A percentile compares a stretch with the other conserved stretches of the same genome.
Conservation (phyloP, 1,140 invertebrate species). For the Hycleus phaleratus region DNA sequence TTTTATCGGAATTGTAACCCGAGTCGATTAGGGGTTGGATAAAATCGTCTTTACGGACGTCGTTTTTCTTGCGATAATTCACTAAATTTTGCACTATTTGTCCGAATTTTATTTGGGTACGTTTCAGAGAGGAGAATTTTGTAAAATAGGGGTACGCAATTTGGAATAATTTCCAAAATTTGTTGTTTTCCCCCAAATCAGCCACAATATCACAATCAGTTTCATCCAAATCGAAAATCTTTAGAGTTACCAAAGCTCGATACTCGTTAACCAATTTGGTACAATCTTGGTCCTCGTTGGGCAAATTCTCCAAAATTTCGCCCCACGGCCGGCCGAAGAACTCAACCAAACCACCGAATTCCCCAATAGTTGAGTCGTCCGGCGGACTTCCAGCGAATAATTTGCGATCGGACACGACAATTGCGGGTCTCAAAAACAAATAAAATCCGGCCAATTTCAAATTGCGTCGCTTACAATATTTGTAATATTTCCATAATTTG, state of each 20-base stretch:
- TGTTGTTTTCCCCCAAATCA: background rate
- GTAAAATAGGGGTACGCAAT: slow-evolving; percentile 4
- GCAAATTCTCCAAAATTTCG: slow-evolving; percentile 21
- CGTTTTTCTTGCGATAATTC: slow-evolving; percentile 18
- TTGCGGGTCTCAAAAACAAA: slow-evolving; percentile 19
- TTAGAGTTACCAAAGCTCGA: background rate
- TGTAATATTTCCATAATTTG: slow-evolving; percentile 25
- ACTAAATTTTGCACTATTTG: slow-evolving; percentile 2
- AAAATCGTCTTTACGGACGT: slow-evolving; percentile 2
- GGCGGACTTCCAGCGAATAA: background rate
- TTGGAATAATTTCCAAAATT: slow-evolving; percentile 4
- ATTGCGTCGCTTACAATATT: slow-evolving; percentile 22
- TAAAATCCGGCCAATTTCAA: slow-evolving; percentile 23
- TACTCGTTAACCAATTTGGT: background rate
- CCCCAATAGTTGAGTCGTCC: slow-evolving; percentile 5
- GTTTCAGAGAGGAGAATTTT: background rate
- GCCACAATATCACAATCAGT: background rate
- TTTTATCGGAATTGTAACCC: background rate
- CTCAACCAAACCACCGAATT: slow-evolving; percentile 21
- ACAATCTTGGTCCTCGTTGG: slow-evolving; percentile 7
- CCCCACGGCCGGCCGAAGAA: background rate
- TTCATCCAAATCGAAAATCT: background rate
- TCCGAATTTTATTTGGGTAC: background rate
- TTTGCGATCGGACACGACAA: slow-evolving; percentile 12
- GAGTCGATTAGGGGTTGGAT: slow-evolving; percentile 16